A percentile compares a stretch with the other conserved stretches of the same genome.
Evolutionary conservation across 1,140 invertebrate genomes (phyloP).

Genomic region (Drosophila arizonae): DNA sequence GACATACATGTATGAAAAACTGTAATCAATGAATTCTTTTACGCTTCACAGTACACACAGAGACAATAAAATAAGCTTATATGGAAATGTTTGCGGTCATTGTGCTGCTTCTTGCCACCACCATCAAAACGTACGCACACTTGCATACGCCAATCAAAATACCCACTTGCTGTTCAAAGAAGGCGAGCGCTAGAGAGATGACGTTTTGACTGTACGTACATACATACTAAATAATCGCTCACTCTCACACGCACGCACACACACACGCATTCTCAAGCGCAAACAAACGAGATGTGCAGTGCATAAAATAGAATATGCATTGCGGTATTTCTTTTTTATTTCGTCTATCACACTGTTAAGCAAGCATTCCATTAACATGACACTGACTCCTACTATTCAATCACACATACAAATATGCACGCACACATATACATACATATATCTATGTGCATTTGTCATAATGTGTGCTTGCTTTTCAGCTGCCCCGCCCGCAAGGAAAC

Average conservation of each 20-base stretch:
- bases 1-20: conserved; percentile 26
- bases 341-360: conserved; percentile 39
- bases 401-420: conserved; percentile 1
- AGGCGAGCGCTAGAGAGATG: conserved; percentile 42
- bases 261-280: neutral
- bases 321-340: conserved; percentile 19
- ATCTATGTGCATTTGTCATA: conserved; percentile 1
- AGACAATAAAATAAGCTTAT: conserved; percentile 61
- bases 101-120: conserved; percentile 77
- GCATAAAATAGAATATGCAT: conserved; percentile 51
- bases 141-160: conserved; percentile 61
- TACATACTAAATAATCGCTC: conserved; percentile 55
- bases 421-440: neutral
- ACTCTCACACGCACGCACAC: neutral
- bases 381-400: conserved; percentile 43
- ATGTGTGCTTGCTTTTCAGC: conserved; percentile 9
- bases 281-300: conserved; percentile 58
- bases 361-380: conserved; percentile 75
- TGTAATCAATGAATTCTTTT: conserved; percentile 71
- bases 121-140: conserved; percentile 50
- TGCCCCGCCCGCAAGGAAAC: conserved; percentile 32
- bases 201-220: conserved; percentile 75
- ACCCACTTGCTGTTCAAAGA: conserved; percentile 63
- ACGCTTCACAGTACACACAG: conserved; percentile 41
- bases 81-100: conserved; percentile 74